phyloP scores from a whole-genome alignment of 2,888 invertebrate species.

The Calliopum simillimum region DNA sequence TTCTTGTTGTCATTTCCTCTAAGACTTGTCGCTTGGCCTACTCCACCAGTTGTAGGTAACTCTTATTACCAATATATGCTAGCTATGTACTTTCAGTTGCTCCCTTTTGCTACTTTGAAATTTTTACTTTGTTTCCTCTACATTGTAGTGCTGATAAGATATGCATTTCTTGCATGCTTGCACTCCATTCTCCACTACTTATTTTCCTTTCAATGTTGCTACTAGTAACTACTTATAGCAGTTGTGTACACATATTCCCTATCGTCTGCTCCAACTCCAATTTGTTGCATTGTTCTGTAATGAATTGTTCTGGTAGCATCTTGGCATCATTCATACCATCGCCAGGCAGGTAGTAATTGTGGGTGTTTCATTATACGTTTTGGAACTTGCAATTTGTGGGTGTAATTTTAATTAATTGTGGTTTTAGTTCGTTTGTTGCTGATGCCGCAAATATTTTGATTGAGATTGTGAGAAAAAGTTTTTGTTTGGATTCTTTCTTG shows the following conservation, averaged over 20 bases:
- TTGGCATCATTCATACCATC: background rate
- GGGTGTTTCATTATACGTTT: background rate
- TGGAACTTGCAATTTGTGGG: background rate
- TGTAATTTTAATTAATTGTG: conserved; percentile 13
- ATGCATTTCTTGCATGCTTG: background rate
- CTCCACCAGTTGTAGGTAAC: conserved; percentile 4
- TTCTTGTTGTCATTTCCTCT: background rate
- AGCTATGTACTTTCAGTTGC: background rate
- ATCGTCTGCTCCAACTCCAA: background rate
- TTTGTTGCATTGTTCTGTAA: background rate
- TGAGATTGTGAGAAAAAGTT: background rate
- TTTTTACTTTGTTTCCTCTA: background rate
- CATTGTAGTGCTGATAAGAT: conserved; percentile 1
- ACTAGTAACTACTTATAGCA: conserved; percentile 23
- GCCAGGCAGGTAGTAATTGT: background rate
- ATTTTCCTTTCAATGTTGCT: background rate
- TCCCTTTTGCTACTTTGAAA: background rate
- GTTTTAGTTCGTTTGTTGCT: background rate
- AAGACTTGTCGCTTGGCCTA: background rate
- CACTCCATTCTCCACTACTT: conserved; percentile 3
- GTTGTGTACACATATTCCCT: conserved; percentile 9
- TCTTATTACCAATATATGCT: background rate
- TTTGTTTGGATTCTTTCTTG: background rate
- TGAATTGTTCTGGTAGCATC: background rate
- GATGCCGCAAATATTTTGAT: conserved; percentile 4